A percentile compares a stretch with the other conserved stretches of the same genome.
These are phyloP conservation scores for Centruroides sculpturatus DNA, from an alignment of 1,140 invertebrate genomes.

Conservation along the genomic window DNA sequence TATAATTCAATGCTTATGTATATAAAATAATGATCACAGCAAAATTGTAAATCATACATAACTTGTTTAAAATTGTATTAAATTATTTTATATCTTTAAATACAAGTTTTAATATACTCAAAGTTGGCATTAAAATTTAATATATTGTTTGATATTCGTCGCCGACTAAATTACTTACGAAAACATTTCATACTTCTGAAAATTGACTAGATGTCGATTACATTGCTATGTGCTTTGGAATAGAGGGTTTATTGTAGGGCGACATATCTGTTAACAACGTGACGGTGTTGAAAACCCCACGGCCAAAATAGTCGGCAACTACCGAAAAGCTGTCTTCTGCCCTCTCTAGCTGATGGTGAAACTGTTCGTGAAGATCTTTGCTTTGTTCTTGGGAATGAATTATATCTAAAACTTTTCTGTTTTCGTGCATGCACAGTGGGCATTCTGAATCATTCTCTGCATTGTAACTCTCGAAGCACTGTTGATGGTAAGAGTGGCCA, in stretches of 20 bases:
- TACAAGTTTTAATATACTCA: too few relatives aligned
- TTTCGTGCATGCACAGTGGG: constrained; percentile 59
- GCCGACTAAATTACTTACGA: too few relatives aligned
- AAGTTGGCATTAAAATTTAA: too few relatives aligned
- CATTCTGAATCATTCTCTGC: constrained; percentile 75
- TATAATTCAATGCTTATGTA: too few relatives aligned
- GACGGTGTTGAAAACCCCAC: constrained; percentile 51
- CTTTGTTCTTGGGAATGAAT: constrained; percentile 47
- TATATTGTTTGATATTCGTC: too few relatives aligned
- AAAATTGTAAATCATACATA: too few relatives aligned
- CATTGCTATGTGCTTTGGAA: too few relatives aligned
- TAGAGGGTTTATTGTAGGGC: not conserved
- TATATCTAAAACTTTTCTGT: constrained; percentile 55
- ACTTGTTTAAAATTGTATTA: too few relatives aligned
- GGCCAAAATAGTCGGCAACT: constrained; percentile 79
- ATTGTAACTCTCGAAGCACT: constrained; percentile 72
- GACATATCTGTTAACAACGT: constrained; percentile 16
- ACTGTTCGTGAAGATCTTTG: constrained; percentile 53
- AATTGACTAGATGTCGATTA: too few relatives aligned
- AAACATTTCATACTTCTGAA: too few relatives aligned
- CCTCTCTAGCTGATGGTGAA: constrained; percentile 52
- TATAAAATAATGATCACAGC: too few relatives aligned
- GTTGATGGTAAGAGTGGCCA: constrained; percentile 83
- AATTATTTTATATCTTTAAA: too few relatives aligned
- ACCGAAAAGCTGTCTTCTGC: constrained; percentile 66